Conservation (phyloP, 2,888 invertebrate species). For the Agrochola lota region DNA sequence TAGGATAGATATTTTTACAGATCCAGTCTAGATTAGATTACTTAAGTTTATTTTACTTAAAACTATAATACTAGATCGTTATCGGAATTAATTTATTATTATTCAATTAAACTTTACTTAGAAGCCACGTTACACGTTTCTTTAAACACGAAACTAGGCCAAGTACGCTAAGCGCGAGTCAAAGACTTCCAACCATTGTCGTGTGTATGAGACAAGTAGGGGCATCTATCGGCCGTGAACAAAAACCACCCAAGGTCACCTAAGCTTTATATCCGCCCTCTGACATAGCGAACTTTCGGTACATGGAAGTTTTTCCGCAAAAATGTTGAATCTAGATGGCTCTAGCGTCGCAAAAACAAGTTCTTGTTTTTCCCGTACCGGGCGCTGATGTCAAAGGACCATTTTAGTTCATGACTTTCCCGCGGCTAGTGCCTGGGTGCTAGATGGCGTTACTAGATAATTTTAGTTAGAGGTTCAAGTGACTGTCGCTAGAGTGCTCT, state of each 20-base stretch:
- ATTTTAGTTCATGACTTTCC: conserved; percentile 25
- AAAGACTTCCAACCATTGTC: conserved; percentile 6
- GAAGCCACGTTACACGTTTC: conserved; percentile 29
- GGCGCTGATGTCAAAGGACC: conserved; percentile 6
- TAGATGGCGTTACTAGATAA: conserved; percentile 27
- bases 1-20: conserved; percentile 8
- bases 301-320: background rate
- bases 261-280: background rate
- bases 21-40: background rate
- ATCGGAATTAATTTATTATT: background rate
- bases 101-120: conserved; percentile 14
- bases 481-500: conserved; percentile 42
- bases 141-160: conserved; percentile 51
- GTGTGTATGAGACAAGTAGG: conserved; percentile 31
- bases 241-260: background rate
- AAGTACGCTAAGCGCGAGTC: conserved; percentile 39
- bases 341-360: background rate
- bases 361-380: conserved; percentile 30
- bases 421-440: accelerated
- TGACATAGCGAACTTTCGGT: background rate
- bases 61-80: background rate
- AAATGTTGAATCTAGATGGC: conserved; percentile 25
- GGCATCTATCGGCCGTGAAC: conserved; percentile 56
- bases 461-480: background rate
- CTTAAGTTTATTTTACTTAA: background rate